Base-by-base conservation (phyloP, 1,140 invertebrate species). In the Papilio xuthus region DNA sequence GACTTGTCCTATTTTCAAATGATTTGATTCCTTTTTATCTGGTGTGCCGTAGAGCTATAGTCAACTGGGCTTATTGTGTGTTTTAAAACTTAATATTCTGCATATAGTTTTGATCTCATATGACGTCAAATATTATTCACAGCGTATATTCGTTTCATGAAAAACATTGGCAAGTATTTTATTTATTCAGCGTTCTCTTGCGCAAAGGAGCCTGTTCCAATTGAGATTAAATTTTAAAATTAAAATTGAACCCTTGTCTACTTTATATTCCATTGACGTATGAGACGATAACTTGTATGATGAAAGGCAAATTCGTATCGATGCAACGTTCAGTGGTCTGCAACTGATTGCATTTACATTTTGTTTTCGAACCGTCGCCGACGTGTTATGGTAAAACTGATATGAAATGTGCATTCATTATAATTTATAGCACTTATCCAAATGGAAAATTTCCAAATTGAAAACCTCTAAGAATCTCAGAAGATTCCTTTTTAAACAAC, bases 291-390 rank as follows among this genome's bases (percentile, higher is more conserved):
- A 15, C 42, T 73, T 73, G 3, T 26, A 12, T 8, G 20, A 50
- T 73, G 71, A 73, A 73, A 73, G 71, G 18, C 41, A 73, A 73
- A 73, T 73, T 44, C 41, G 42, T 44, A 26, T 26, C 42, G 71
- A 26, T 9, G 69, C 69, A 71, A 15, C 4, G 32, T 13, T 26
- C 20, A 26, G 23, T 23, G 12, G 56, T 28, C 26, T 67, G 60
- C 32, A 71, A n/a, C 71, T 73, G 71, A 73, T 73, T 73, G 50
- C 10, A 73, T 73, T 73, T 42, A 42, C 41, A 73, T 73, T 47
- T 73, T 42, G 71, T 73, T 73, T 47, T 44, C 20, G 1, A 44
- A 47, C 23, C 26, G 10, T 28, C 26, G 9, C 20, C 4, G 10
- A 71, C 70, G 41, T 71, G 32, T 37, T 41, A 71, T 47, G 15